Evolutionary conservation across 2,113 vertebrate genomes (phyloP), one percentile per base, ranked within the genome.

Genomic region (Lepus timidus): DNA sequence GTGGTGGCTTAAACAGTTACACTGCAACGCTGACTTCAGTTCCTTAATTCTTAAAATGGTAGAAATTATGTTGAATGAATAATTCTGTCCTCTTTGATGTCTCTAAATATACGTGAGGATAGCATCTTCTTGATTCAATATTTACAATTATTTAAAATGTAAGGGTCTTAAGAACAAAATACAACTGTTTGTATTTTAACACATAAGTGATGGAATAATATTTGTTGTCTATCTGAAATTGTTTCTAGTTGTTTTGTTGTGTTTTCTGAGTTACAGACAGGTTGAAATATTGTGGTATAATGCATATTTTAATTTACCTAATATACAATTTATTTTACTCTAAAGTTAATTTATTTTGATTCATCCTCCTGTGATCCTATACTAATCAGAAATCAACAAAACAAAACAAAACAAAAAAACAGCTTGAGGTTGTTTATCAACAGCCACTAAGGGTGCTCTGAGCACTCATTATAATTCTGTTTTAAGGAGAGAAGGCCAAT

Each of bases 101-200:
- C 22, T 93, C 5, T 85, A 92, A 90, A 65, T 87, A 70, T 29
- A 92, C 61, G 33, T 39, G 91, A 68, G 22, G 3, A 95, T 92
- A 78, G 12, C 5, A 62, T 78, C 31, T 93, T 83, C 1, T 85
- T 91, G 5, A 16, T 23, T 79, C 19, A 88, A 17, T 88, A 52
- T 88, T 91, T 64, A 91, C 27, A 31, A 33, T 33, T 58, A 74
- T 90, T 90, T 78, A 88, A 51, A 3, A n/a, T 70, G 11, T 79
- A 81, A 90, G 12, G 0, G 2, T 52, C 58, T 95, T 88, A 12
- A 78, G 19, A 85, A 19, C 3, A 81, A 82, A 85, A 71, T 76
- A 4, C 13, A 68, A 29, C 71, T 70, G 0, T 52, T 33, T 73
- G 13, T 74, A 62, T 81, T 94, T 90, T 93, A 88, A 70, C 4